A percentile compares a stretch with the other conserved stretches of the same genome.
These are phyloP conservation scores for Eospalax fontanierii DNA, from an alignment of 2,797 vertebrate species.

Conservation along the genomic window DNA sequence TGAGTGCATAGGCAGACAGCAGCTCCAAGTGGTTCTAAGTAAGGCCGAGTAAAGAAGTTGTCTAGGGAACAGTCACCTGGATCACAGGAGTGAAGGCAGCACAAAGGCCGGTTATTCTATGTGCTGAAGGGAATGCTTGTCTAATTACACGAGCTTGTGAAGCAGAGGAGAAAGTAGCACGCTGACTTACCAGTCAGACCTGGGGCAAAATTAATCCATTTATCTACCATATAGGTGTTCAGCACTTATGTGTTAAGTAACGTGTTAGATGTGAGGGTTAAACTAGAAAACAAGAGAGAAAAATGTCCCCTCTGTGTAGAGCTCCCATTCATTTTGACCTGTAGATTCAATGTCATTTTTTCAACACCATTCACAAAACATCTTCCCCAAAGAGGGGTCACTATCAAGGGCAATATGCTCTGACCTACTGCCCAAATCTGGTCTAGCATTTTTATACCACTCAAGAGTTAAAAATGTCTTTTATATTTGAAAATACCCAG, in stretches of 20 bases:
- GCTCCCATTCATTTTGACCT: background rate
- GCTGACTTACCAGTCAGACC: background rate
- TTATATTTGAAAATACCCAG: background rate
- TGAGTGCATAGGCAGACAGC: background rate
- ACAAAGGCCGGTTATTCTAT: background rate
- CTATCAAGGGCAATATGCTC: accelerated
- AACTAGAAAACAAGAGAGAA: background rate
- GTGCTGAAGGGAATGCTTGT: background rate
- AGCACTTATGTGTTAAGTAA: background rate
- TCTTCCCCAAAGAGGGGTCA: background rate
- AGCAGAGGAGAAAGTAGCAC: background rate
- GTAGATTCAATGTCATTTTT: background rate
- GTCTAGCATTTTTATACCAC: background rate
- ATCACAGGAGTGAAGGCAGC: background rate
- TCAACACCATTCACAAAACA: background rate
- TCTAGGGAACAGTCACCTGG: background rate
- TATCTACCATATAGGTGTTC: background rate
- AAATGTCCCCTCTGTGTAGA: background rate
- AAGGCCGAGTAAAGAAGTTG: background rate
- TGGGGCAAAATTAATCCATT: slow-evolving; percentile 19
- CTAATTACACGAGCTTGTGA: background rate
- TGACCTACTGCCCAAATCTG: background rate
- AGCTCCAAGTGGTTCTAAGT: background rate
- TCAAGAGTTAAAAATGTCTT: background rate
- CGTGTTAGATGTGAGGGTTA: background rate